Conservation (phyloP, 1,140 invertebrate species). For the Hyposmocoma kahamanoa region DNA sequence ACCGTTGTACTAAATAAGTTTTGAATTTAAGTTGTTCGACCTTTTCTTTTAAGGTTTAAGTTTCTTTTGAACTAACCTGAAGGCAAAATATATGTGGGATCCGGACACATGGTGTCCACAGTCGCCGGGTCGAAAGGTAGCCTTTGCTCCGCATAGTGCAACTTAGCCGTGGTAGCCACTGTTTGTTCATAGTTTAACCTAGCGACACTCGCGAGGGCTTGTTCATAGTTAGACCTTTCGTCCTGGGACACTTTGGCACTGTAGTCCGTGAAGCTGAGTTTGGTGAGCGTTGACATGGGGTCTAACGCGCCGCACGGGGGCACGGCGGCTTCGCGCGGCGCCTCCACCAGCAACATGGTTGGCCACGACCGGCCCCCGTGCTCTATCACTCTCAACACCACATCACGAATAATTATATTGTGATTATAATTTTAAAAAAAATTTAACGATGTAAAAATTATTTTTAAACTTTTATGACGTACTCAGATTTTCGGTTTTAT, state of each 20-base stretch:
- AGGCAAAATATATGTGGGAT: constrained; percentile 46
- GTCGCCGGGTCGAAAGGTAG: constrained; percentile 45
- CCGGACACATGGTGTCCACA: constrained; percentile 46
- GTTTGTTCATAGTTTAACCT: constrained; percentile 56
- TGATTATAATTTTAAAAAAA: no score
- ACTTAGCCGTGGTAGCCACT: constrained; percentile 39
- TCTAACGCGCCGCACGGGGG: constrained; percentile 63
- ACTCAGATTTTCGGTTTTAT: no score
- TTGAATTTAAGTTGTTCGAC: no score
- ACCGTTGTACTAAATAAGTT: no score
- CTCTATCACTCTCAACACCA: constrained; percentile 33
- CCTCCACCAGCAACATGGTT: constrained; percentile 68
- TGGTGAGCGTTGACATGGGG: constrained; percentile 61
- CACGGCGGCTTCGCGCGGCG: constrained; percentile 66
- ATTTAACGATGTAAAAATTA: no score
- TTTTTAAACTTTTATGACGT: no score
- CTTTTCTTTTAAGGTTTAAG: no score
- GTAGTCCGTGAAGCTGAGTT: constrained; percentile 63
- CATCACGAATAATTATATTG: no score
- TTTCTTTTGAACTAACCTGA: constrained; percentile 45
- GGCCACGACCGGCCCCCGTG: constrained; percentile 24
- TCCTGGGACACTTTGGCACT: constrained; percentile 51
- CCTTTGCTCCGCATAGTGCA: constrained; percentile 55
- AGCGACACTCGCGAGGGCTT: constrained; percentile 41
- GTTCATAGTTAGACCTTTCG: constrained; percentile 49